Percentiles rank a stretch among this genome's conserved stretches.
These are phyloP conservation scores for Dendronephthya gigantea DNA, from an alignment of 64 coral and sea anemone species.

Conservation along the genomic window DNA sequence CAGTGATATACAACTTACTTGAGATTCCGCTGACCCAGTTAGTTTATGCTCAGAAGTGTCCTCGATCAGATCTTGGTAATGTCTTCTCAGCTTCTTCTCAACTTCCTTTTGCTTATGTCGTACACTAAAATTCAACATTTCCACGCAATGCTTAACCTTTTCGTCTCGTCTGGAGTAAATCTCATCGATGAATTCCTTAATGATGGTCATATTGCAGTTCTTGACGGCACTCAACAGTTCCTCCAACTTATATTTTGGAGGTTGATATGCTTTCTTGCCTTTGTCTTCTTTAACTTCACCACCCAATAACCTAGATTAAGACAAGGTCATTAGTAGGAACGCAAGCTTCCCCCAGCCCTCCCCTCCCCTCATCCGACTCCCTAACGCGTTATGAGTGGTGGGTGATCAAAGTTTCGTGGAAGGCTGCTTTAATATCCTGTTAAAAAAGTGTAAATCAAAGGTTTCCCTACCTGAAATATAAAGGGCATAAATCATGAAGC, in stretches of 20 bases:
- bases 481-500: no score
- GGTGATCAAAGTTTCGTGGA: no score
- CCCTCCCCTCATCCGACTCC: no score
- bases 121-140: not conserved
- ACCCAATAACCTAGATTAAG: not conserved
- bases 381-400: no score
- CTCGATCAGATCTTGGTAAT: slow-evolving; percentile 7
- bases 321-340: no score
- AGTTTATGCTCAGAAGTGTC: slow-evolving; percentile 12
- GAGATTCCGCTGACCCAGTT: not conserved
- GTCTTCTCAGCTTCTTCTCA: not conserved
- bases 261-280: not conserved
- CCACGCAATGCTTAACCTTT: not conserved
- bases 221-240: not conserved
- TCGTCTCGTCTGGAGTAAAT: not conserved
- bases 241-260: not conserved
- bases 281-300: slow-evolving; percentile 5
- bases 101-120: not conserved
- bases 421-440: no score
- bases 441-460: no score
- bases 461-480: no score
- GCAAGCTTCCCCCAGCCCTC: no score
- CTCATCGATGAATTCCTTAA: slow-evolving; percentile 5
- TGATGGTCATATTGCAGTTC: slow-evolving; percentile 6
- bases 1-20: not conserved